phyloP scores from a whole-genome alignment of 2,113 vertebrate species.

The Ia io region DNA sequence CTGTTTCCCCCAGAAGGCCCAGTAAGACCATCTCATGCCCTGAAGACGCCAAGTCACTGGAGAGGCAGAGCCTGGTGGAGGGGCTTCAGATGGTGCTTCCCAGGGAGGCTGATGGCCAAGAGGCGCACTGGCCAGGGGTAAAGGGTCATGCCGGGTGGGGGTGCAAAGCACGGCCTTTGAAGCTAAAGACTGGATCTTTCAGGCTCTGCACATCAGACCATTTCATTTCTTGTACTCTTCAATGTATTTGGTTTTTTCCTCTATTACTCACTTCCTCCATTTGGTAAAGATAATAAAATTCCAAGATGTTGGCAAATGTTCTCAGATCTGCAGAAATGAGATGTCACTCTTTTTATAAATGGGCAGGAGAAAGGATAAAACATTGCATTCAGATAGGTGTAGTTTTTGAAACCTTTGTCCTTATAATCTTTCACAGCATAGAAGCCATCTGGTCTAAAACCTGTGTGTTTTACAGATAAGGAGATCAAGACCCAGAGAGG shows the following conservation, averaged over 20 bases:
- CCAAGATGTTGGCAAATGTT: not conserved
- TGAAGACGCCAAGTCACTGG: not conserved
- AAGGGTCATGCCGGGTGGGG: rapidly evolving
- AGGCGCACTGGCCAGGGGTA: not conserved
- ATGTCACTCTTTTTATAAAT: not conserved
- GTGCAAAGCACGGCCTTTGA: not conserved
- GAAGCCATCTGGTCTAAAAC: not conserved
- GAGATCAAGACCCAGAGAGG: not conserved
- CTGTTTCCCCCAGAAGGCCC: not conserved
- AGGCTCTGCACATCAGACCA: not conserved
- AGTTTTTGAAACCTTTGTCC: not conserved
- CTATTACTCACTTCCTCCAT: not conserved
- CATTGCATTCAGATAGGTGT: not conserved
- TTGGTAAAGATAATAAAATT: not conserved
- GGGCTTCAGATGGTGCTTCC: not conserved
- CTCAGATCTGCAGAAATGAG: not conserved
- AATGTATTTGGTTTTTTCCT: not conserved
- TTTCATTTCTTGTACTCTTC: not conserved
- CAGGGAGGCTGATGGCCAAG: not conserved
- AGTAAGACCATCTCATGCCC: not conserved
- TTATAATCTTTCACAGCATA: not conserved
- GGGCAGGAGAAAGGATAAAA: not conserved
- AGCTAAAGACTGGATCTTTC: not conserved
- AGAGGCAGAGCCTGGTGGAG: not conserved
- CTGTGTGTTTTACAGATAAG: slow-evolving; percentile 7